phyloP scores from a whole-genome alignment of 2,888 invertebrate genomes.

The Oligia fasciuncula region DNA sequence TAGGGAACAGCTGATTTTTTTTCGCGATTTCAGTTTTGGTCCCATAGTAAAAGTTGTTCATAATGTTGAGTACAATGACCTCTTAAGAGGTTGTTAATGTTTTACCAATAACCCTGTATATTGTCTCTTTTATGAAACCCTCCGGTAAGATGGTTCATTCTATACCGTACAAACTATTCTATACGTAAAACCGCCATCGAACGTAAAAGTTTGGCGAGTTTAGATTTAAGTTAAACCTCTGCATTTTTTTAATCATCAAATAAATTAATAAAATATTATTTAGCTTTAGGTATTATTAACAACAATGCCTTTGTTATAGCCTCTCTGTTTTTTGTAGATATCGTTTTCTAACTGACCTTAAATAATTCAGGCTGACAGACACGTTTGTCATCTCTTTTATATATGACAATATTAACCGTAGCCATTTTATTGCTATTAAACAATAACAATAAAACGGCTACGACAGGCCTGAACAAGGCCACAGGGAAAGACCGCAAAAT shows the following conservation, averaged over 20 bases:
- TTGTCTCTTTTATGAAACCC: neutral
- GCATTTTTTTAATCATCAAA: too few species aligned
- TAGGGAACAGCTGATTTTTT: too few species aligned
- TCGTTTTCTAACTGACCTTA: neutral
- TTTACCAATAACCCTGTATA: too few species aligned
- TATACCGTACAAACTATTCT: neutral
- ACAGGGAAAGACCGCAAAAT: neutral
- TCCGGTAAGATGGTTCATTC: neutral
- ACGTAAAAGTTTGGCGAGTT: too few species aligned
- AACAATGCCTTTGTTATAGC: neutral
- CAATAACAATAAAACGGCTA: slow-evolving; percentile 3
- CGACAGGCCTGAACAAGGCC: neutral
- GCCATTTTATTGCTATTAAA: neutral
- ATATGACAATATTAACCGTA: slow-evolving; percentile 18
- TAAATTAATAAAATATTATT: neutral
- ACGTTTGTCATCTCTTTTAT: slow-evolving; percentile 12
- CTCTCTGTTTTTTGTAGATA: slow-evolving; percentile 8
- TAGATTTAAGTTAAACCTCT: too few species aligned
- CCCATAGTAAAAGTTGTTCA: too few species aligned
- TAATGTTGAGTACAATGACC: too few species aligned
- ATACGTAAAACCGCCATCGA: too few species aligned
- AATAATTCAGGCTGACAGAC: slow-evolving; percentile 27
- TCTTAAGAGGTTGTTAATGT: too few species aligned
- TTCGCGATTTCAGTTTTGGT: too few species aligned
- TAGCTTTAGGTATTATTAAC: too few species aligned